A percentile compares a stretch with the other conserved stretches of the same genome.
Evolutionary conservation across 1,140 invertebrate genomes (phyloP).

Genomic region (Leptoteleia sp.): DNA sequence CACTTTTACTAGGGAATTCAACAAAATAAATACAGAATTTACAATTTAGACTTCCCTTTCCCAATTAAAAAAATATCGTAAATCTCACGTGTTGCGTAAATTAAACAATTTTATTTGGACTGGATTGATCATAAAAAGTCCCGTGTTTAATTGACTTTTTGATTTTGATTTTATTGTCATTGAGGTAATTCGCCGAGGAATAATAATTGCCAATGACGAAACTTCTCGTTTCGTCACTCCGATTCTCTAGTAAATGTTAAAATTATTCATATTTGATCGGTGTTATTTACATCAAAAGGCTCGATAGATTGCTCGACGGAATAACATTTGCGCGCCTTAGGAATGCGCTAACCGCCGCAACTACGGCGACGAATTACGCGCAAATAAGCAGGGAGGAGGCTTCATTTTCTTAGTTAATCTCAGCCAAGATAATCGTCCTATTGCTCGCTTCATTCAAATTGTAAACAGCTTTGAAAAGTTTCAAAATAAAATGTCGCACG

Average conservation of each 20-base stretch:
- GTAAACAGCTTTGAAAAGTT: slow-evolving; percentile 8
- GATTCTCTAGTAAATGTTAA: slow-evolving; percentile 41
- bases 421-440: slow-evolving; percentile 51
- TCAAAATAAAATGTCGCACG: no score
- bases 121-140: no score
- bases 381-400: slow-evolving; percentile 65
- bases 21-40: no score
- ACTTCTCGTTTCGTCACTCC: slow-evolving; percentile 18
- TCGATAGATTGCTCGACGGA: slow-evolving; percentile 53
- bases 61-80: no score
- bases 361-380: slow-evolving; percentile 68
- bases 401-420: slow-evolving; percentile 63
- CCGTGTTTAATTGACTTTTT: no score
- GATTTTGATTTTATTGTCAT: slow-evolving; percentile 2
- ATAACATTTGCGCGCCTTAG: slow-evolving; percentile 62
- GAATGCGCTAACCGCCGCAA: slow-evolving; percentile 63
- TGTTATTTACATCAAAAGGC: slow-evolving; percentile 65
- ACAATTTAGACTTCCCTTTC: no score
- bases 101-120: no score
- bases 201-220: slow-evolving; percentile 34
- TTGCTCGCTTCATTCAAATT: slow-evolving; percentile 20
- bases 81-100: no score
- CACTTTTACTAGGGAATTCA: no score
- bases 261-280: slow-evolving; percentile 64
- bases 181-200: background rate